phyloP scores from a whole-genome alignment of 2,797 vertebrate genomes.

The Mionectes olivaceus region DNA sequence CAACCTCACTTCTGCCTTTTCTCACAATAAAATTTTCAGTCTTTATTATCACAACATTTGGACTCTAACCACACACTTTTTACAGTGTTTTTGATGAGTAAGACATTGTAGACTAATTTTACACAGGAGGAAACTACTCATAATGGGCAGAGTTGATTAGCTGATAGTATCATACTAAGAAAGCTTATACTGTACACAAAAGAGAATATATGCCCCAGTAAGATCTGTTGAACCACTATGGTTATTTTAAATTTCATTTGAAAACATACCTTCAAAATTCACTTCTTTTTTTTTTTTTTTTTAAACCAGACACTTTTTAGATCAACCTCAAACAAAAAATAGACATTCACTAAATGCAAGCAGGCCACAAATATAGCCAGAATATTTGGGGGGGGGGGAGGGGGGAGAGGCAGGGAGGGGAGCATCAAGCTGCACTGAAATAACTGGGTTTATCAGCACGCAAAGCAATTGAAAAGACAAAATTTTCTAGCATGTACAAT shows the following conservation, averaged over 20 bases:
- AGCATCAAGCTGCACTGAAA: not conserved
- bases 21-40: not conserved
- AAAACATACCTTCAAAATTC: not conserved
- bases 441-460: not conserved
- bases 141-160: not conserved
- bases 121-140: not conserved
- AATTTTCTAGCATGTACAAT: not conserved
- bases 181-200: not conserved
- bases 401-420: not conserved
- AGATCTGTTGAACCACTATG: not conserved
- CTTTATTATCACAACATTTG: not conserved
- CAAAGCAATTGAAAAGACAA: not conserved
- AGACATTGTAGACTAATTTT: not conserved
- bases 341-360: not conserved
- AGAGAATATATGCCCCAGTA: not conserved
- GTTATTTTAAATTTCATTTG: not conserved
- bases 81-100: not conserved
- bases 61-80: not conserved
- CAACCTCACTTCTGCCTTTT: not conserved
- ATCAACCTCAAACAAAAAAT: not conserved
- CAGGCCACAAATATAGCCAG: not conserved
- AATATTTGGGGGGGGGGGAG: rapidly evolving
- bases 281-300: not conserved
- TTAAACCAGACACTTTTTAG: not conserved
- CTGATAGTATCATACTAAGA: not conserved